Percentiles rank a stretch among this genome's conserved stretches.
Evolutionary conservation across 2,797 vertebrate species (phyloP).

Genomic region (Lepilemur septentrionalis): DNA sequence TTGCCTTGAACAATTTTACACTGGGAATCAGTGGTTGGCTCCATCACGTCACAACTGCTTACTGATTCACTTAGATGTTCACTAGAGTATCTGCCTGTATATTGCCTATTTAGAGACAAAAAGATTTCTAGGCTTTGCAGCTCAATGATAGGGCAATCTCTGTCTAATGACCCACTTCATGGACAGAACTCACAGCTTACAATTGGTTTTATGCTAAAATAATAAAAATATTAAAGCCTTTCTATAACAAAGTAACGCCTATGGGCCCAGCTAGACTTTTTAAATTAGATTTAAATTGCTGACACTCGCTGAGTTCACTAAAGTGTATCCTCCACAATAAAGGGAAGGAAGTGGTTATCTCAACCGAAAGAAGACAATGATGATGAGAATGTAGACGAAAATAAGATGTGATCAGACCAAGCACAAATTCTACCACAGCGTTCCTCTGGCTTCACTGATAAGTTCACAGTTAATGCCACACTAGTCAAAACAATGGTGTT

Average conservation of each 20-base stretch:
- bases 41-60: neutral
- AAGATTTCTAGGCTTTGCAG: neutral
- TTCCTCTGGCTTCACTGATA: neutral
- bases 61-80: neutral
- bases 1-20: neutral
- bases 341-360: slow-evolving; percentile 9
- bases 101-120: neutral
- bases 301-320: neutral
- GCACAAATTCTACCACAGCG: neutral
- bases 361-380: neutral
- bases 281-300: neutral
- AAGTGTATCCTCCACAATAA: neutral
- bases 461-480: no score
- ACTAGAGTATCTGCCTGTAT: neutral
- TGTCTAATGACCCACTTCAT: neutral
- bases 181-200: neutral
- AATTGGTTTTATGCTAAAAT: neutral
- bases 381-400: neutral
- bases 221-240: neutral
- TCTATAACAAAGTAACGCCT: neutral
- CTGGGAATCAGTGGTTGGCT: neutral
- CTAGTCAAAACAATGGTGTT: neutral
- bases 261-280: neutral
- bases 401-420: neutral
- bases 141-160: neutral